Evolutionary conservation across 2,797 vertebrate genomes (phyloP).

Genomic region (Steatocranus sp.): DNA sequence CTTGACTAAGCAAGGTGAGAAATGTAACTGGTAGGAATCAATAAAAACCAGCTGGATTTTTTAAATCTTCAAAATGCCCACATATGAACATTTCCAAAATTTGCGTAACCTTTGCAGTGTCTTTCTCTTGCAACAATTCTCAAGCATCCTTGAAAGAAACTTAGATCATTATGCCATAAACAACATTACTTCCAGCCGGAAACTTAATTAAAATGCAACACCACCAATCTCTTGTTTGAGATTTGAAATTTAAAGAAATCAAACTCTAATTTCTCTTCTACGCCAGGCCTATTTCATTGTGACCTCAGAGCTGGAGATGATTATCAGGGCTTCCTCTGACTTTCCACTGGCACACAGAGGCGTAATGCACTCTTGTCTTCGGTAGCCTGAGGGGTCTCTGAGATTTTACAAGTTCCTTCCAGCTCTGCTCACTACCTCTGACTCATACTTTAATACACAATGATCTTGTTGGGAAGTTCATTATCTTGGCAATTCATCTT

Average conservation of each 20-base stretch:
- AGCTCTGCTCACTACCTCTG: constrained; percentile 26
- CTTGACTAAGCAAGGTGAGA: not conserved
- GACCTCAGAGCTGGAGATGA: constrained; percentile 50
- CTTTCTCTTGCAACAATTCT: not conserved
- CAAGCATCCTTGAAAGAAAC: not conserved
- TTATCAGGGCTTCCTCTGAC: constrained; percentile 44
- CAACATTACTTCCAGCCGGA: not conserved
- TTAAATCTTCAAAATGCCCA: not conserved
- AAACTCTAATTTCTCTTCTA: not conserved
- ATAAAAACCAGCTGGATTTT: rapidly evolving
- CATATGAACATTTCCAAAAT: not conserved
- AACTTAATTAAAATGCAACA: not conserved
- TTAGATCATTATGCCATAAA: not conserved
- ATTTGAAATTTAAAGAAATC: not conserved
- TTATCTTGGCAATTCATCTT: constrained; percentile 20
- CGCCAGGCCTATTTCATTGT: constrained; percentile 18
- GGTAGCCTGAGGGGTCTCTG: not conserved
- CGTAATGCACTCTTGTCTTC: constrained; percentile 26
- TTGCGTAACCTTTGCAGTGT: not conserved
- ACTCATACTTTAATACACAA: constrained; percentile 34
- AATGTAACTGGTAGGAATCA: not conserved
- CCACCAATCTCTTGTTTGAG: not conserved
- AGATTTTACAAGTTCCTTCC: constrained; percentile 23
- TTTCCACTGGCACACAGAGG: constrained; percentile 9
- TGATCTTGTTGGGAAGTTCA: constrained; percentile 9